These are phyloP conservation scores for Diploptera punctata DNA, from an alignment of 2,888 invertebrate genomes.

Conservation along the genomic window DNA sequence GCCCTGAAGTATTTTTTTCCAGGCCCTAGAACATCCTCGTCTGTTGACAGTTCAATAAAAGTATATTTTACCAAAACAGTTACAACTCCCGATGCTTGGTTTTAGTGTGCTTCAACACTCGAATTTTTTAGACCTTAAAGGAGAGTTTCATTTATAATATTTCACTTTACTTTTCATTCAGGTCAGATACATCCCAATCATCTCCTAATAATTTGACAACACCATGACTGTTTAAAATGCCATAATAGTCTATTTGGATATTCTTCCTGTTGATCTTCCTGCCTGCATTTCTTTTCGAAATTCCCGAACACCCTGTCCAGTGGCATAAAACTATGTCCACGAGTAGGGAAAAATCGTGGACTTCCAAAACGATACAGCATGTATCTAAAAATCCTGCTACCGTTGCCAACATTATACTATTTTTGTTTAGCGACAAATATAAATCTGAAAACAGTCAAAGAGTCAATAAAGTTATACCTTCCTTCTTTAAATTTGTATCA, in stretches of 20 bases:
- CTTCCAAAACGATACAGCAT: no score
- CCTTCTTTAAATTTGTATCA: neutral
- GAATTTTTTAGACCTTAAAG: no score
- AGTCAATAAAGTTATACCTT: neutral
- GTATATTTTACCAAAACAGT: neutral
- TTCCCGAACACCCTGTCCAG: neutral
- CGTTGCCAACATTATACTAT: no score
- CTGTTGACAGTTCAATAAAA: no score
- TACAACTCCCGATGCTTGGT: neutral
- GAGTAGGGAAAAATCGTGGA: no score
- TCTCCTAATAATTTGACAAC: neutral
- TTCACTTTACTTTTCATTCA: neutral
- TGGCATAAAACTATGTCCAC: no score
- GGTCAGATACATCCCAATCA: neutral
- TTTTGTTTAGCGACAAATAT: no score
- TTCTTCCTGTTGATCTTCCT: no score
- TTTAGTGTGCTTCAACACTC: no score
- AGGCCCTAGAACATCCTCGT: neutral
- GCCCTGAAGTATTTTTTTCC: no score
- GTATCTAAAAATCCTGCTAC: no score
- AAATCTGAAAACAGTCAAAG: no score
- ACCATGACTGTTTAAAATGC: neutral
- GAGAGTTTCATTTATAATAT: neutral
- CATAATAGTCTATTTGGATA: neutral
- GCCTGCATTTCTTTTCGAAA: neutral